phyloP scores from a whole-genome alignment of 2,797 vertebrate genomes.

The Coccyzus lansbergi region DNA sequence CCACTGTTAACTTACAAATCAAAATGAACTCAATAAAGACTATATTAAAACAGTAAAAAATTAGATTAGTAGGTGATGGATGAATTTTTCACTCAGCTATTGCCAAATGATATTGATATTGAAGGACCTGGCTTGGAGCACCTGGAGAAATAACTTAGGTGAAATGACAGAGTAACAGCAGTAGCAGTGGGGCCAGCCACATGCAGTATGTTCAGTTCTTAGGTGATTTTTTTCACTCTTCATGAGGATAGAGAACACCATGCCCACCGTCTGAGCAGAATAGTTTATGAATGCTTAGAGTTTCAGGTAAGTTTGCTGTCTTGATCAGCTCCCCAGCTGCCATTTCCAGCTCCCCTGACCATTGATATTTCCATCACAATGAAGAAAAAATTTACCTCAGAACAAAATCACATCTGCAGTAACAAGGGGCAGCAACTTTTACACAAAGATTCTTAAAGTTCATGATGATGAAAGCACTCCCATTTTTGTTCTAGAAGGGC shows the following conservation, averaged over 20 bases:
- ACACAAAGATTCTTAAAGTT: background rate
- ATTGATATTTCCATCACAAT: background rate
- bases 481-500: background rate
- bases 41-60: conserved; percentile 44
- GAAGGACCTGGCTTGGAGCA: background rate
- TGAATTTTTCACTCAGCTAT: conserved; percentile 14
- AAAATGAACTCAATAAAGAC: conserved; percentile 37
- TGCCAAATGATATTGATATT: background rate
- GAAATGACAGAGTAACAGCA: background rate
- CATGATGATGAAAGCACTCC: background rate
- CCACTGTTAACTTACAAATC: conserved; percentile 29
- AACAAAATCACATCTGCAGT: background rate
- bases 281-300: background rate
- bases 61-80: background rate
- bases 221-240: background rate
- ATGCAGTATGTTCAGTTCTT: background rate
- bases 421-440: background rate
- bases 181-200: background rate
- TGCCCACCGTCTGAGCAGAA: background rate
- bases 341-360: no score
- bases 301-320: background rate
- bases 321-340: no score
- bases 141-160: background rate
- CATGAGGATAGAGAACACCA: background rate
- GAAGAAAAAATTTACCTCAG: background rate